Evolutionary conservation across 2,888 invertebrate genomes (phyloP), one percentile per base, ranked within the genome.

Genomic region (Cataglyphis cursor): DNA sequence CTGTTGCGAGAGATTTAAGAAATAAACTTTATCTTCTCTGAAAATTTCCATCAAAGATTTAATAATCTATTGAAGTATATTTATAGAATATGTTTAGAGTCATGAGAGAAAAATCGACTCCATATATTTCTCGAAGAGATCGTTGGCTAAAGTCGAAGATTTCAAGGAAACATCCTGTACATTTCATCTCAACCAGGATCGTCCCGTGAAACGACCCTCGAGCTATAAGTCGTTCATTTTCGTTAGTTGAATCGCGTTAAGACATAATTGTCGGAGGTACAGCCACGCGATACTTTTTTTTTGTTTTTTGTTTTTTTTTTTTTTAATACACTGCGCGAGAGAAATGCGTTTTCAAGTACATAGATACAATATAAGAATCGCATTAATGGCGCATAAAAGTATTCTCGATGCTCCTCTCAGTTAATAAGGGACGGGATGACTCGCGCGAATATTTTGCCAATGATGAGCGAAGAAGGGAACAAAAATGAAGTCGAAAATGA

Each of bases 371-470:
- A 70, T 78, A 78, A 78, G 78, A 78, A 70, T 24, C 70, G 78
- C 76, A 54, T 82, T 85, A 85, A 84, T 84, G 89, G 85, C 89
- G 88, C 85, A 84, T 89, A 89, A 84, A 89, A 89, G 87, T 85
- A 84, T 87, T 82, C 84, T 84, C 86, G 83, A 84, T 84, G 84
- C 87, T 70, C 78, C 51, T 78, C 59, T 78, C 70, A 73, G 70
- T 84, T 88, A 84, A 76, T 76, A 85, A 85, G 88, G 87, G 89
- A 89, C 85, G 89, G 88, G 89, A 85, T 83, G 84, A 81, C 70
- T 78, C 70, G 44, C 70, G 70, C 68, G 44, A 59, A 59, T 70
- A 70, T 59, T 59, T 70, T 44, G 78, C 78, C 35, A 44, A 70
- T 78, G 18, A 70, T 70, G 70, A 78, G 59, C 21, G 57, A 78